A percentile compares a stretch with the other conserved stretches of the same genome.
Conservation (phyloP, 2,113 vertebrate genomes). For the Phaethornis superciliosus region DNA sequence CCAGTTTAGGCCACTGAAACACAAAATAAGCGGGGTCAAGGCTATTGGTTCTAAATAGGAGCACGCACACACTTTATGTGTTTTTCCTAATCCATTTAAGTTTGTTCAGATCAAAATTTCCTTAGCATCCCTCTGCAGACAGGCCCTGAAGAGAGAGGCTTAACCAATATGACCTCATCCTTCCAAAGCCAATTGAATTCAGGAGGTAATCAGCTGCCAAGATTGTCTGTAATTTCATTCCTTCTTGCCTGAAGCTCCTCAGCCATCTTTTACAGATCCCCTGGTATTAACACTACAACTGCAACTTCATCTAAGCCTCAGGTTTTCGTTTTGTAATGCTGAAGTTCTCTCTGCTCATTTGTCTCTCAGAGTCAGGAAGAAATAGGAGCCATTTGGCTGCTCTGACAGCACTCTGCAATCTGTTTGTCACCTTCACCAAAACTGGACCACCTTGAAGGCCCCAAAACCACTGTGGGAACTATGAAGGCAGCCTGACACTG, state of each 20-base stretch:
- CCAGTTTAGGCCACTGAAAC: background rate
- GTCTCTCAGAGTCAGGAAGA: background rate
- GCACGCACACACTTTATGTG: rapidly evolving
- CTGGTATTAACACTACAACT: background rate
- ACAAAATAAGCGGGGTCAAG: background rate
- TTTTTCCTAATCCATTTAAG: background rate
- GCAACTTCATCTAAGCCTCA: background rate
- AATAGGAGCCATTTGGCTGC: background rate
- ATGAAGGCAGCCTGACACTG: background rate
- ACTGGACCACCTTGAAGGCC: background rate
- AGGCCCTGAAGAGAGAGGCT: background rate
- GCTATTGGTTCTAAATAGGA: background rate
- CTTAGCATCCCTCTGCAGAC: background rate
- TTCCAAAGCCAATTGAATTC: conserved; percentile 25
- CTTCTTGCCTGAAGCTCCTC: conserved; percentile 30
- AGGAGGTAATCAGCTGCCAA: conserved; percentile 17
- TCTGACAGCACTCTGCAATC: background rate
- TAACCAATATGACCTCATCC: background rate
- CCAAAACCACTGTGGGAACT: background rate
- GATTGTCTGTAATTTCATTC: conserved; percentile 24
- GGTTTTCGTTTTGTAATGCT: background rate
- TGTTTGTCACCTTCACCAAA: background rate
- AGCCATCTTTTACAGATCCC: background rate
- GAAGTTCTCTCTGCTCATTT: background rate
- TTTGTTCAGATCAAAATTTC: background rate